These are phyloP conservation scores for Auanema sp. DNA, from an alignment of 2,888 invertebrate genomes.

Conservation along the genomic window DNA sequence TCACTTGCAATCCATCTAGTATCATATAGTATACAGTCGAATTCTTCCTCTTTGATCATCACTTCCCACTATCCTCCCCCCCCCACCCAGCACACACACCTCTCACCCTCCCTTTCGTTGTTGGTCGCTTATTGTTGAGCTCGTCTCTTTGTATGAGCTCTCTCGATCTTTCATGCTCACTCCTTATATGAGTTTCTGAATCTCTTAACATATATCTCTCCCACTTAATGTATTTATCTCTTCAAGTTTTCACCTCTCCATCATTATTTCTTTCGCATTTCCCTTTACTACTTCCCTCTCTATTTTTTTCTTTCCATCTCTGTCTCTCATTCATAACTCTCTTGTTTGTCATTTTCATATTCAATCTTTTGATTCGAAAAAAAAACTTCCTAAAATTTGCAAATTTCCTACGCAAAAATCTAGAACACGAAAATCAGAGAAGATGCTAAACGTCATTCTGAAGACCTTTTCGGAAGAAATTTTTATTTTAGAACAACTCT, in stretches of 20 bases:
- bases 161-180: constrained; percentile 16
- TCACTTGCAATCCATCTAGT: constrained; percentile 5
- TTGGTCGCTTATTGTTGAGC: too few species aligned
- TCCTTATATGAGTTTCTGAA: constrained; percentile 15
- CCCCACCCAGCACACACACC: constrained; percentile 1
- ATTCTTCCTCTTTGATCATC: not conserved
- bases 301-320: not conserved
- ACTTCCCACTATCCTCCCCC: constrained; percentile 10
- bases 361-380: constrained; percentile 3
- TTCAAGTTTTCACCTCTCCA: not conserved
- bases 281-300: too few species aligned
- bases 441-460: not conserved
- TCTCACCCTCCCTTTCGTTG: too few species aligned
- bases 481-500: too few species aligned
- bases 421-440: not conserved
- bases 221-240: constrained; percentile 17
- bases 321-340: not conserved
- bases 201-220: constrained; percentile 10
- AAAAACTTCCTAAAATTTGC: not conserved
- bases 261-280: constrained; percentile 2
- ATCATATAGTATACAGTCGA: not conserved
- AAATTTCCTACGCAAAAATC: too few species aligned
- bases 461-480: not conserved
- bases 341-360: constrained; percentile 6
- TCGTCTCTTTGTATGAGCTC: constrained; percentile 1